Base-by-base conservation (phyloP, 2,113 vertebrate genomes). In the Panthera uncia region DNA sequence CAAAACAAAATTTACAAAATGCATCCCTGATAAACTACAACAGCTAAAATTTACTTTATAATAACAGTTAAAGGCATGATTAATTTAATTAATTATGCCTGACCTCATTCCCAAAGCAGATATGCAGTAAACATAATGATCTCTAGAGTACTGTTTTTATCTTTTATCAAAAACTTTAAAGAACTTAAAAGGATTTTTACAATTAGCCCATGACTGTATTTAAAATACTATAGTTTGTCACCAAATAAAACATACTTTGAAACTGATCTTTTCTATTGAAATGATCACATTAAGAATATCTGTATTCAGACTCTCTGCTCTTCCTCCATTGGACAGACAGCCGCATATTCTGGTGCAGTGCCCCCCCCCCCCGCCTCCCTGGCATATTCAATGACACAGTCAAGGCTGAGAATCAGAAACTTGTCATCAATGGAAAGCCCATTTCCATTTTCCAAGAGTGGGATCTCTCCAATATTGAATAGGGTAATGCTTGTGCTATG, bases 31-130 rank as follows among this genome's bases (percentile, higher is more conserved):
- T 57, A 93, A 84, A 33, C 21, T 23, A 81, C 48, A 84, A 68
- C 11, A 69, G 41, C 38, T 84, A n/a, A 19, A 71, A 86, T 84
- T 57, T 83, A 7, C 55, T 91, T 83, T 86, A 61, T 66, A 74
- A 48, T 80, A 82, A 81, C 1, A 80, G 0, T 74, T 74, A 41
- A 73, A 76, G 29, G 14, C n/a, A 33, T 61, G 23, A 38, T 85
- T 96, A 29, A 87, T 66, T 93, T 94, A 84, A 73, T 84, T 83
- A 82, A 69, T 83, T 94, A 57, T 94, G 18, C 2, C 7, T 82
- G 12, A 57, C 6, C n/a, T 79, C 29, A 55, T 94, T 94, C 48
- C n/a, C 8, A 57, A 94, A 85, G 38, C 18, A 80, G 11, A 87
- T 12, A 69, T 19, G 31, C 36, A 11, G 25, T 89, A 95, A 74